Base-by-base conservation (phyloP, 1,140 invertebrate genomes). In the Drosophila varians region DNA sequence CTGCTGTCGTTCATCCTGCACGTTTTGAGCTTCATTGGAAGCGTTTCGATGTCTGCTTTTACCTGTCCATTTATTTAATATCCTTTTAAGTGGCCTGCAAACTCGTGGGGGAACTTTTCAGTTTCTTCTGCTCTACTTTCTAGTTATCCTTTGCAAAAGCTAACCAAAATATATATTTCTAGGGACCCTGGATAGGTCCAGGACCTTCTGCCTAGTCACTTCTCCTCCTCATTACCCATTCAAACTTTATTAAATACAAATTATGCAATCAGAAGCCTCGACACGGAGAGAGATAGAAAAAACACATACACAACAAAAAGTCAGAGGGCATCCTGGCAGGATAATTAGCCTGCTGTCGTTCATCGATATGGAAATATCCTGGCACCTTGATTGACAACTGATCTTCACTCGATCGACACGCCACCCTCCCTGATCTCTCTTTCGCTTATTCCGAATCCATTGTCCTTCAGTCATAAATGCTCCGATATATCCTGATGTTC, bases 361-460 rank as follows among this genome's bases (percentile, higher is more conserved):
- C 36, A n/a, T 49, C 36, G 16, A 61, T 87, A 86, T 86, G 82
- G 82, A 80, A 86, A 86, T 86, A 61, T 28, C 43, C 34, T 36
- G 62, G 25, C 45, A 46, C 36, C 40, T 74, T 87, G 80, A 84
- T 84, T 84, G 80, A 86, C 80, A 86, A 77, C 58, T 76, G 78
- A 82, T 82, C 73, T 76, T 73, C 78, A 58, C 46, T 70, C 46
- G 21, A n/a, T 42, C 25, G 28, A 31, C 28, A 31, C 3, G 28
- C 28, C 28, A 31, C 28, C 28, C 28, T 31, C 28, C 28, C 23
- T 19, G 40, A 25, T 51, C 40, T 36, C 21, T 8, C 7, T 18
- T 16, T 16, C 16, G n/a, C n/a, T n/a, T n/a, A n/a, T n/a, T 14
- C 34, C 49, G 57, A 51, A 77, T 64, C 71, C 60, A 55, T 77